These are phyloP conservation scores for Yponomeuta malinellus DNA, from an alignment of 2,888 invertebrate species.

Conservation along the genomic window DNA sequence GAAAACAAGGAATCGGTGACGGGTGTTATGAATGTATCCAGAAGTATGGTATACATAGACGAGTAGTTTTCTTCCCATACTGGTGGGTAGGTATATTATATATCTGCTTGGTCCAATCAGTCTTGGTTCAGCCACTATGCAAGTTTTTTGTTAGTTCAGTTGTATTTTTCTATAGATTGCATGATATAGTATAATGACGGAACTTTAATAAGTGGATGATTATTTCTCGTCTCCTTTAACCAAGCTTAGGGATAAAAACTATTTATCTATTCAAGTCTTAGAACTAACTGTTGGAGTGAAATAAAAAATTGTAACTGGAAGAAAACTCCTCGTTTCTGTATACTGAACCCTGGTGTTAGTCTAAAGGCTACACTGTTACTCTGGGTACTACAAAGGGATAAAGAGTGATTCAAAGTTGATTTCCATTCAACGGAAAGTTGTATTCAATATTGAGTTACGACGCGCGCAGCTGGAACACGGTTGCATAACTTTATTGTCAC, in stretches of 20 bases:
- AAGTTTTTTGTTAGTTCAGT: no score
- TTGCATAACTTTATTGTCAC: neutral
- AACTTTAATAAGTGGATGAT: no score
- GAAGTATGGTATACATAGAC: neutral
- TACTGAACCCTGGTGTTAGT: neutral
- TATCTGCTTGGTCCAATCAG: no score
- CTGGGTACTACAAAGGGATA: neutral
- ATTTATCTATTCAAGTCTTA: no score
- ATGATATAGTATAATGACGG: no score
- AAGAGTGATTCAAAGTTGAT: neutral
- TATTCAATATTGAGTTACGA: neutral
- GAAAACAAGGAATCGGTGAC: constrained; percentile 70
- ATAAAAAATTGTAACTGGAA: neutral
- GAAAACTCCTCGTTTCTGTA: neutral
- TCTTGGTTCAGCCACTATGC: no score
- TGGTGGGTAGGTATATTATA: neutral
- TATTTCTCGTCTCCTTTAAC: no score
- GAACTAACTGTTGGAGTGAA: no score
- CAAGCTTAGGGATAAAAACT: no score
- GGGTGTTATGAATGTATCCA: constrained; percentile 46
- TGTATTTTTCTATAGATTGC: no score
- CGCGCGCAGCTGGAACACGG: neutral
- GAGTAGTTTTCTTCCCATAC: neutral
- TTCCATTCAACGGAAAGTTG: neutral
- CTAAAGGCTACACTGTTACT: neutral